A percentile compares a stretch with the other conserved stretches of the same genome.
These are phyloP conservation scores for Oophaga sylvatica DNA, from an alignment of 2,797 vertebrate species.

Conservation along the genomic window DNA sequence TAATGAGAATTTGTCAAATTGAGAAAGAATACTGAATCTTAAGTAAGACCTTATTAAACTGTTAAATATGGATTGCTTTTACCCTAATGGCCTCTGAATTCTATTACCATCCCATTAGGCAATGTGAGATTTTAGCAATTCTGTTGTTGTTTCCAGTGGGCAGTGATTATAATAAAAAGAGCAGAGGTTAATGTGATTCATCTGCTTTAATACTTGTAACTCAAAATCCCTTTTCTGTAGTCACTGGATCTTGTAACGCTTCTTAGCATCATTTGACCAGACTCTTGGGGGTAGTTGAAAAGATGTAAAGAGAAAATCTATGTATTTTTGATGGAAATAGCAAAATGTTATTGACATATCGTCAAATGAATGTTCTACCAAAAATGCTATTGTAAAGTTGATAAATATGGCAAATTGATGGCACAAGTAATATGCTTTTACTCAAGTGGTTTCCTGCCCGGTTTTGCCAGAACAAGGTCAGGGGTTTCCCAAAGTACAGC, in stretches of 20 bases:
- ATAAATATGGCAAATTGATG: neutral
- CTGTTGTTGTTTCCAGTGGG: conserved; percentile 87
- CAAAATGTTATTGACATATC: conserved; percentile 10
- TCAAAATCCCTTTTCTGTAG: conserved; percentile 69
- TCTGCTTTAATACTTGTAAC: conserved; percentile 76
- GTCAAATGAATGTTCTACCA: conserved; percentile 2
- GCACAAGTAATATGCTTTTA: neutral
- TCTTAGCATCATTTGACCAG: conserved; percentile 58
- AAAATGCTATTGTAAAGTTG: conserved; percentile 1
- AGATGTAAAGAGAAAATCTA: conserved; percentile 38
- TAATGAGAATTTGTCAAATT: conserved; percentile 78
- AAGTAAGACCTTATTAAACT: conserved; percentile 79
- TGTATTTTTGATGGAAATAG: neutral
- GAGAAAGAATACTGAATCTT: conserved; percentile 72
- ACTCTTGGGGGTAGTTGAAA: conserved; percentile 39
- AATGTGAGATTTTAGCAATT: conserved; percentile 83
- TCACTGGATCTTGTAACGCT: conserved; percentile 66
- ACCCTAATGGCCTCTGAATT: conserved; percentile 85
- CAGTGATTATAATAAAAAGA: conserved; percentile 80
- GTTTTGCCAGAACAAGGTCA: neutral
- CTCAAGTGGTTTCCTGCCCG: too few species aligned
- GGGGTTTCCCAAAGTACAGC: neutral
- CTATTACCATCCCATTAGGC: conserved; percentile 90
- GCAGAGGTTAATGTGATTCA: conserved; percentile 80
- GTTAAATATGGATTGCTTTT: conserved; percentile 88